These are phyloP conservation scores for Furcifer pardalis DNA, from an alignment of 2,797 vertebrate genomes.

Conservation along the genomic window DNA sequence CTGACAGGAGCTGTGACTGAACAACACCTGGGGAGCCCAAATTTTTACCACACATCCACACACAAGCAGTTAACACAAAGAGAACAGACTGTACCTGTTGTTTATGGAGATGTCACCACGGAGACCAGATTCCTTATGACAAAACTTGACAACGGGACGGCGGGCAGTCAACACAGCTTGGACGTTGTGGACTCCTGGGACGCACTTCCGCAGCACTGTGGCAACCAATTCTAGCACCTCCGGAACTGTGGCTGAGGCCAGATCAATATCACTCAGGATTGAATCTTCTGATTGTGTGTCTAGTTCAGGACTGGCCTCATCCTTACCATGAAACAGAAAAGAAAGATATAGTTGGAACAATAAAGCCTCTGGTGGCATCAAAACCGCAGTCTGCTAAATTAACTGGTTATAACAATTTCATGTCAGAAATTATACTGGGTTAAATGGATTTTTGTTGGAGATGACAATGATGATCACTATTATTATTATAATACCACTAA, in stretches of 20 bases:
- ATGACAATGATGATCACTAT: too few relatives aligned
- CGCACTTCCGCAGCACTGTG: conserved; percentile 85
- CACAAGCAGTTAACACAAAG: not conserved
- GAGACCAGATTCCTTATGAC: conserved; percentile 87
- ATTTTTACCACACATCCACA: not conserved
- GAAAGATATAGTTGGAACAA: not conserved
- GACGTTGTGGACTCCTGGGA: conserved; percentile 90
- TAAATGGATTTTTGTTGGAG: too few relatives aligned
- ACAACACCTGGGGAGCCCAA: not conserved
- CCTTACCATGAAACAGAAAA: conserved; percentile 59
- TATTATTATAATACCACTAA: too few relatives aligned
- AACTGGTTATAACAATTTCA: too few relatives aligned
- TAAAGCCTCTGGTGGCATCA: not conserved
- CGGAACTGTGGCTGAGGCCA: conserved; percentile 69
- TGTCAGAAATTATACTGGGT: too few relatives aligned
- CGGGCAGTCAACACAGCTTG: conserved; percentile 84
- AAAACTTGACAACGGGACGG: conserved; percentile 90
- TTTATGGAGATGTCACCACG: conserved; percentile 90
- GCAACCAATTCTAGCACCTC: conserved; percentile 87
- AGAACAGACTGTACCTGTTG: conserved; percentile 81
- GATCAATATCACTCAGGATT: conserved; percentile 83
- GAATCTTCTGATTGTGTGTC: conserved; percentile 82
- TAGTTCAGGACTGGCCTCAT: conserved; percentile 60
- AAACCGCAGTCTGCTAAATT: not conserved
- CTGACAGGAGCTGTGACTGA: not conserved